These are phyloP conservation scores for Gracilinanus agilis DNA, from an alignment of 2,113 vertebrate species.

Conservation along the genomic window DNA sequence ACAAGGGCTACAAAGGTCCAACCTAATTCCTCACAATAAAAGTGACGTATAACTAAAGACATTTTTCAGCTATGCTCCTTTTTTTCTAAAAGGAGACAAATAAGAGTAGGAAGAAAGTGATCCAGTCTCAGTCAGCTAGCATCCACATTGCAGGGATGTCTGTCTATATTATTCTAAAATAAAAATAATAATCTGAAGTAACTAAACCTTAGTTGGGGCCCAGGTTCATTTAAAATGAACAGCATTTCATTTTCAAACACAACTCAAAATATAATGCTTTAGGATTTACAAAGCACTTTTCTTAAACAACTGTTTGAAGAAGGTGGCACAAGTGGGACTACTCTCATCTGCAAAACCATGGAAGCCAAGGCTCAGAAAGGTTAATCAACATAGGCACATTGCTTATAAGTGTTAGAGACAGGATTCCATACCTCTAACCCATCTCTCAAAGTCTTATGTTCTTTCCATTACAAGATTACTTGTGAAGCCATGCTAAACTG, in stretches of 20 bases:
- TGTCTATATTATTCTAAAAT: not conserved
- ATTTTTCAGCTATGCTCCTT: not conserved
- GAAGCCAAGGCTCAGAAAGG: not conserved
- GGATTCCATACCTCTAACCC: not conserved
- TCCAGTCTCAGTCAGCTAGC: not conserved
- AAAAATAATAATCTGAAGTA: not conserved
- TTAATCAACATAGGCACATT: not conserved
- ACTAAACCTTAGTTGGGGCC: not conserved
- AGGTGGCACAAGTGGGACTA: not conserved
- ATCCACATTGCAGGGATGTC: not conserved
- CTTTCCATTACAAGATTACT: not conserved
- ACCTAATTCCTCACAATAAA: not conserved
- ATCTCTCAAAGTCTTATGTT: not conserved
- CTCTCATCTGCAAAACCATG: not conserved
- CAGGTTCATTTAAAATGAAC: not conserved
- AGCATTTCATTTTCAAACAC: not conserved
- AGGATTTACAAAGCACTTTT: not conserved
- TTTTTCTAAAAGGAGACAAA: not conserved
- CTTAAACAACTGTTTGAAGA: not conserved
- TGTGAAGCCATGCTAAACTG: not conserved
- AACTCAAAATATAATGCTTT: not conserved
- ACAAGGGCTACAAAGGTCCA: not conserved
- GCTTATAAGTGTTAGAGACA: not conserved
- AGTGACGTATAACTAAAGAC: too few relatives aligned
- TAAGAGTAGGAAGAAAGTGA: rapidly evolving